Base-by-base conservation (phyloP, 1,140 invertebrate genomes). In the Eciton burchellii region DNA sequence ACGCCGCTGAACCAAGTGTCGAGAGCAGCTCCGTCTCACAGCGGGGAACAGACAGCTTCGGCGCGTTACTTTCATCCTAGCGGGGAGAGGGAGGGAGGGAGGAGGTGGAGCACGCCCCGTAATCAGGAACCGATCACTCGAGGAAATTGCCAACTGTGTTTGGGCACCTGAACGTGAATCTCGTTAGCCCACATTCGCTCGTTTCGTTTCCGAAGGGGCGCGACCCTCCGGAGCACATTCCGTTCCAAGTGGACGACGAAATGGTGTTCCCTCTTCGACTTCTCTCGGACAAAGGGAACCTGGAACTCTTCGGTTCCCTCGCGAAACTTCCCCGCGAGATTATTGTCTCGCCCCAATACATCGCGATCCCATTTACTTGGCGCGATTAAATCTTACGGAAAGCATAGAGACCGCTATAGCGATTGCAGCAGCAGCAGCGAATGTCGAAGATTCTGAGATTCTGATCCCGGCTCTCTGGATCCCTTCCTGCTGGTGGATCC, bases 41-140 rank as follows among this genome's bases (percentile, higher is more conserved):
- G n/a, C n/a, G n/a, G n/a, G n/a, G n/a, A n/a, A n/a, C 6, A 2
- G 35, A 35, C 52, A 24, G 4, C 29, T 6, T 11, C 43, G 71
- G 76, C 57, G 35, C 29, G 43, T 76, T 72, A 63, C 68, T 82
- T 76, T 72, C 70, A 14, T 29, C n/a, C 14, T 24, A 43, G n/a
- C n/a, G n/a, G n/a, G n/a, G n/a, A n/a, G n/a, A n/a, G n/a, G n/a
- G n/a, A n/a, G n/a, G n/a, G n/a, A n/a, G n/a, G n/a, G n/a, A n/a
- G 45, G 19, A 11, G 21, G 21, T 14, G 49, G 43, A 74, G 77
- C 84, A 88, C 84, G 74, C 84, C 87, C 77, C 47, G 72, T 84
- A 90, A 91, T 91, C 89, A 89, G 87, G 87, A 88, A 91, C 90
- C 89, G 85, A 90, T 90, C 82, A 84, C 79, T 86, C 83, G 71